A percentile compares a stretch with the other conserved stretches of the same genome.
Evolutionary conservation across 2,888 invertebrate species (phyloP).

Genomic region (Trisateles emortualis): DNA sequence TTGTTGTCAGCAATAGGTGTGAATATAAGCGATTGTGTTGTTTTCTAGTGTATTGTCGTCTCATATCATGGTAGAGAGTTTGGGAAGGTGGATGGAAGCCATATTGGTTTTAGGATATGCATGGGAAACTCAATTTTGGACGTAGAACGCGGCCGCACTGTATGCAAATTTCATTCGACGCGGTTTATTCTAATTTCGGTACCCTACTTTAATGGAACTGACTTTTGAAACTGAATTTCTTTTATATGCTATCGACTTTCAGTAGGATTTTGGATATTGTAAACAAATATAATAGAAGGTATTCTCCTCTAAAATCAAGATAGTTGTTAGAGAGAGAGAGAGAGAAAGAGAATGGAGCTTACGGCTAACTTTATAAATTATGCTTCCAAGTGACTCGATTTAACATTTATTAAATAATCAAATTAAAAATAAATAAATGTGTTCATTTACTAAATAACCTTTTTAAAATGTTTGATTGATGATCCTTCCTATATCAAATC

Average conservation of each 20-base stretch:
- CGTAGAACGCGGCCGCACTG: constrained; percentile 50
- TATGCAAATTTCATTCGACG: constrained; percentile 61
- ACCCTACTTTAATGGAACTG: constrained; percentile 38
- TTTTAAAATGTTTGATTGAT: too few relatives aligned
- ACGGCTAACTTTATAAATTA: too few relatives aligned
- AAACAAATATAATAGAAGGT: not conserved
- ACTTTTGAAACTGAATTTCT: constrained; percentile 40
- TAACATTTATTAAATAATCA: too few relatives aligned
- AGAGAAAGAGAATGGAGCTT: too few relatives aligned
- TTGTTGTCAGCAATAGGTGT: constrained; percentile 45
- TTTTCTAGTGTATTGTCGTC: constrained; percentile 9
- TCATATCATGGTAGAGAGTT: constrained; percentile 13
- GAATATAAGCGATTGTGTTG: constrained; percentile 41
- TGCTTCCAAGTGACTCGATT: too few relatives aligned
- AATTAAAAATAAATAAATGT: too few relatives aligned
- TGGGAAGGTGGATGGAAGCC: constrained; percentile 41
- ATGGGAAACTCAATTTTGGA: constrained; percentile 63
- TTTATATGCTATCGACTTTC: constrained; percentile 20
- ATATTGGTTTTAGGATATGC: constrained; percentile 63
- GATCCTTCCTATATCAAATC: too few relatives aligned
- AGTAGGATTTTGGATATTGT: constrained; percentile 1
- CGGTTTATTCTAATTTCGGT: constrained; percentile 57
- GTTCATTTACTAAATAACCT: too few relatives aligned
- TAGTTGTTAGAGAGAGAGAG: too few relatives aligned
- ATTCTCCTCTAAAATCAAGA: too few relatives aligned